These are phyloP conservation scores for Rhodeus uyekii DNA, from an alignment of 2,797 vertebrate genomes.

Conservation along the genomic window DNA sequence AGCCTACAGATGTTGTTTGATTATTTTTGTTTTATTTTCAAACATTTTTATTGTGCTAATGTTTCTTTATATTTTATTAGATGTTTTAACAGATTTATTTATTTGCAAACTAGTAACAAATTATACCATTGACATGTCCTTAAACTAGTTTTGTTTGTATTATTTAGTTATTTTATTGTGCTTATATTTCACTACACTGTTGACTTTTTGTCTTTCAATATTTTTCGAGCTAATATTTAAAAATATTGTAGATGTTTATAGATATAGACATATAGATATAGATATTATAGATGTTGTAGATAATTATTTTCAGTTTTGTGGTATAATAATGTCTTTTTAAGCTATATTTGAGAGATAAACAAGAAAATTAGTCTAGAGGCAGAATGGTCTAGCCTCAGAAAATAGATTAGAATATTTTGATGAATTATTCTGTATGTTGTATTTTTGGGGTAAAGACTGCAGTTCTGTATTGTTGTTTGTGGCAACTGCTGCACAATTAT, in stretches of 20 bases:
- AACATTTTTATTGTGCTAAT: neutral
- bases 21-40: neutral
- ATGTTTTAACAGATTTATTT: neutral
- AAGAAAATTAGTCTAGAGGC: neutral
- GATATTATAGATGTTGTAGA: too few species aligned
- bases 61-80: neutral
- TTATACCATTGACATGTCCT: too few species aligned
- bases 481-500: neutral
- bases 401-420: neutral
- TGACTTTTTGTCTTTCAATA: too few species aligned
- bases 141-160: too few species aligned
- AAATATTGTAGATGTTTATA: neutral
- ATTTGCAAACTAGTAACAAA: too few species aligned
- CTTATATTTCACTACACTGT: neutral
- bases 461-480: neutral
- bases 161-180: neutral
- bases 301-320: neutral
- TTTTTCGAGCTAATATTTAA: too few species aligned
- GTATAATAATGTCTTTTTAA: neutral
- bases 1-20: neutral
- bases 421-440: neutral
- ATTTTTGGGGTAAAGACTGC: neutral
- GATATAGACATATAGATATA: too few species aligned
- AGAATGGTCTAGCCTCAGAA: neutral
- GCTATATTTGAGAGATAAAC: neutral